Evolutionary conservation across 2,888 invertebrate genomes (phyloP).

Genomic region (Callyntrura guangdongensis): DNA sequence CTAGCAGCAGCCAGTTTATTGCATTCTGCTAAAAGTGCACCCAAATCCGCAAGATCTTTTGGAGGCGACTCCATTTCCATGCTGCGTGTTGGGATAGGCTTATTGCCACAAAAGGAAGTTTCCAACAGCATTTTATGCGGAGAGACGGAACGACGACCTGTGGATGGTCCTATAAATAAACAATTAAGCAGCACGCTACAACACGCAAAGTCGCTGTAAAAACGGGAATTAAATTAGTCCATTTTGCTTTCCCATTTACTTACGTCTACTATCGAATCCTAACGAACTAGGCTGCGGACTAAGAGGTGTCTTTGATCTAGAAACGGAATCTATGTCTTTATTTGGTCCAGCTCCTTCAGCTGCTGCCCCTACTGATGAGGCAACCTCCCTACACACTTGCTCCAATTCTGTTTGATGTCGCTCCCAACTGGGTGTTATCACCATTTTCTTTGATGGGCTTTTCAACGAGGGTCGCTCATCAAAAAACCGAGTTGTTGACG

Average conservation of each 20-base stretch:
- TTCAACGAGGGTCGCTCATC: slow-evolving; percentile 23
- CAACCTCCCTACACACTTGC: slow-evolving; percentile 41
- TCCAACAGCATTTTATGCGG: slow-evolving; percentile 88
- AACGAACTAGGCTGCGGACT: slow-evolving; percentile 74
- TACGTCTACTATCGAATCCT: slow-evolving; percentile 73
- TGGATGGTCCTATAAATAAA: slow-evolving; percentile 54
- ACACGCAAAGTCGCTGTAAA: neutral
- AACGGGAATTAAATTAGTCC: neutral
- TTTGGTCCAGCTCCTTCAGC: slow-evolving; percentile 62
- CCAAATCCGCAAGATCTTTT: slow-evolving; percentile 63
- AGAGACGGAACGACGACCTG: slow-evolving; percentile 81
- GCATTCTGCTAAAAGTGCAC: slow-evolving; percentile 53
- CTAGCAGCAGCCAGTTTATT: slow-evolving; percentile 40
- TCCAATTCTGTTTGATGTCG: slow-evolving; percentile 55
- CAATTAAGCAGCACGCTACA: neutral
- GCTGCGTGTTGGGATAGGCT: slow-evolving; percentile 89
- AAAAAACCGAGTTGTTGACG: slow-evolving; percentile 28
- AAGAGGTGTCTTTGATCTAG: slow-evolving; percentile 75
- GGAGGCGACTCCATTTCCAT: slow-evolving; percentile 85
- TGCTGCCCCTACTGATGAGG: neutral
- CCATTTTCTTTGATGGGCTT: slow-evolving; percentile 65
- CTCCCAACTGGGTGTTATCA: slow-evolving; percentile 68
- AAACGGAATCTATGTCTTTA: slow-evolving; percentile 69
- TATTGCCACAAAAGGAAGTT: slow-evolving; percentile 96
- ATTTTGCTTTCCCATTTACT: neutral